Base-by-base conservation (phyloP, 2,113 vertebrate genomes). In the Siniperca knerii region DNA sequence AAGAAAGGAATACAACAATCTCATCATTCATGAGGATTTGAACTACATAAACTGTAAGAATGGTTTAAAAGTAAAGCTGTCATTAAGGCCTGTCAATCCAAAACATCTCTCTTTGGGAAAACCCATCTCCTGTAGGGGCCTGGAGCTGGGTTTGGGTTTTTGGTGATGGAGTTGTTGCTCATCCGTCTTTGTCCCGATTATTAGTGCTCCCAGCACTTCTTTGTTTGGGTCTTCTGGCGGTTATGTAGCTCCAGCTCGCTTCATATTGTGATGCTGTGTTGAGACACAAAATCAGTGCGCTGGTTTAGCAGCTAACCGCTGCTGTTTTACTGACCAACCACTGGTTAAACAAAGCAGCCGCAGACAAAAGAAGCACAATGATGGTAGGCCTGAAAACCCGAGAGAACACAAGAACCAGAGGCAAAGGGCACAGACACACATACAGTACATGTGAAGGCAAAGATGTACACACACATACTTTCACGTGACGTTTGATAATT, bases 331-430 rank as follows among this genome's bases (percentile, higher is more conserved):
- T 72, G 70, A 84, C 73, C 78, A 11, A 73, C 77, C 66, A 40
- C 79, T 79, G 57, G 61, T 50, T 29, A 35, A 81, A 92, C 89
- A 94, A 94, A 94, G 87, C 73, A 8, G 25, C 60, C 0, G 2
- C 12, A 3, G 55, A 94, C 89, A 94, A 92, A 93, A 81, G 92
- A 50, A 15, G 74, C 80, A 92, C 85, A 93, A 90, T 87, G 82
- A 58, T 37, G 52, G 52, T 44, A 13, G 11, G 80, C 65, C 81
- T 90, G 88, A 93, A 94, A 84, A 74, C 79, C 87, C 70, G 70
- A 88, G 89, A 92, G 90, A 89, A 25, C 25, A 55, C 81, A 88
- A 84, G 90, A 93, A 88, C 79, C 23, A 68, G 33, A 81, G 57
- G 16, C 58, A 73, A 42, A 71, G 72, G 52, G 77, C 78, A 73